Conservation (phyloP, 2,888 invertebrate species). For the Pseudanteris insignis region DNA sequence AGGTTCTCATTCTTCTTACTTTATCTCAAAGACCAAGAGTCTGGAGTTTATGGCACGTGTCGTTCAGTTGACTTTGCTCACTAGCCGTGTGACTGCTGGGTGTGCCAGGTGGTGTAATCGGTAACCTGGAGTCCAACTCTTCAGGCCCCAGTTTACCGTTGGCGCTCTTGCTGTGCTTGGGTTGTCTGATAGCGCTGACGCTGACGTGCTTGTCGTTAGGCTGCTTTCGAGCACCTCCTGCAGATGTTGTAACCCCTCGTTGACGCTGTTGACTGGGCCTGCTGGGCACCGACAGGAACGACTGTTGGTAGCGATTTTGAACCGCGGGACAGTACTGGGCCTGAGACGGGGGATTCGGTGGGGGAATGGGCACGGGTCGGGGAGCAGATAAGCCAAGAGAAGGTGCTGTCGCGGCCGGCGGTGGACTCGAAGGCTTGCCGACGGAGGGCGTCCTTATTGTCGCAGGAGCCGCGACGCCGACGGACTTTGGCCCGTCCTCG, state of each 20-base stretch:
- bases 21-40: slow-evolving; percentile 52
- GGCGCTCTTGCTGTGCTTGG: slow-evolving; percentile 49
- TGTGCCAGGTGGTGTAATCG: slow-evolving; percentile 61
- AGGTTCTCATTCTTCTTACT: too few relatives aligned
- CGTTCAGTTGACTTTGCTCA: slow-evolving; percentile 55
- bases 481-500: slow-evolving; percentile 1
- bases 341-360: slow-evolving; percentile 59
- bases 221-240: slow-evolving; percentile 38
- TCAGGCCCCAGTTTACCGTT: slow-evolving; percentile 61
- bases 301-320: slow-evolving; percentile 54
- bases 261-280: slow-evolving; percentile 47
- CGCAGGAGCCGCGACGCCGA: neutral
- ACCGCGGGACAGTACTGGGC: slow-evolving; percentile 57
- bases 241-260: slow-evolving; percentile 45
- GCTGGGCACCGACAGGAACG: slow-evolving; percentile 45
- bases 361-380: slow-evolving; percentile 55
- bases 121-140: slow-evolving; percentile 53
- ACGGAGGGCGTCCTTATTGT: neutral
- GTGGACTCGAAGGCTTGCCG: slow-evolving; percentile 53
- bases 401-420: slow-evolving; percentile 30
- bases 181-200: slow-evolving; percentile 26
- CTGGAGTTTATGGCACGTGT: slow-evolving; percentile 64
- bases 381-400: slow-evolving; percentile 8
- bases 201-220: slow-evolving; percentile 13
- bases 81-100: slow-evolving; percentile 55